These are phyloP conservation scores for Callionymus lyra DNA, from an alignment of 2,113 vertebrate species.

Conservation along the genomic window DNA sequence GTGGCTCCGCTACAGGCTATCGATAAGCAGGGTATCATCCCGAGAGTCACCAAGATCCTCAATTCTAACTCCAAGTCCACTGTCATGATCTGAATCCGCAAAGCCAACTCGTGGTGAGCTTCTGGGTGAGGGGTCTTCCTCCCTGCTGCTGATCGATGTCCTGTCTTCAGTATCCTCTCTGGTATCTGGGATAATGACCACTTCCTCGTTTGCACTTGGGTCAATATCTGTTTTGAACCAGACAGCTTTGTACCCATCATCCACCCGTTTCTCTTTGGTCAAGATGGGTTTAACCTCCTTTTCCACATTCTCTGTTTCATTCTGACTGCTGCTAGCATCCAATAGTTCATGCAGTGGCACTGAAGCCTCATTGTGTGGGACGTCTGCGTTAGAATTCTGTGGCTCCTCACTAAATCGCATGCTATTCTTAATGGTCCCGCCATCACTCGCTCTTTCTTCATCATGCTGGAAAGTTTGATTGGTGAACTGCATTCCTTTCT, in stretches of 20 bases:
- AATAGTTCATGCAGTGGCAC: not conserved
- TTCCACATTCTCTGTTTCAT: constrained; percentile 29
- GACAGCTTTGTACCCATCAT: constrained; percentile 73
- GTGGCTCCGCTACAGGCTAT: constrained; percentile 19
- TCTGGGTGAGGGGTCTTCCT: not conserved
- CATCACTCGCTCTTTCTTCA: constrained; percentile 25
- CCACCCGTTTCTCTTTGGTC: constrained; percentile 66
- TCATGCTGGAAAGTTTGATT: constrained; percentile 57
- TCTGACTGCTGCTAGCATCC: constrained; percentile 24
- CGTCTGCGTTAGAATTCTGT: no score
- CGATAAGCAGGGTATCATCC: not conserved
- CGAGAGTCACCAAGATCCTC: constrained; percentile 23
- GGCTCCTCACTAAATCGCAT: no score
- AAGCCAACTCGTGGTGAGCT: constrained; percentile 14
- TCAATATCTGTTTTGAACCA: constrained; percentile 75
- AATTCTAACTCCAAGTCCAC: constrained; percentile 36
- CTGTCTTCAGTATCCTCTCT: constrained; percentile 43
- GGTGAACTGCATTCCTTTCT: constrained; percentile 53
- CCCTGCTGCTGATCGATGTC: not conserved
- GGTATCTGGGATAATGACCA: constrained; percentile 61
- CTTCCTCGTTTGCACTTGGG: constrained; percentile 62
- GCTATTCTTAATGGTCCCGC: not conserved
- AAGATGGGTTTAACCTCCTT: constrained; percentile 75
- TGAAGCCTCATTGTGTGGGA: not conserved
- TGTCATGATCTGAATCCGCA: constrained; percentile 32